Base-by-base conservation (phyloP, 2,888 invertebrate genomes). In the Cephus pygmeus region DNA sequence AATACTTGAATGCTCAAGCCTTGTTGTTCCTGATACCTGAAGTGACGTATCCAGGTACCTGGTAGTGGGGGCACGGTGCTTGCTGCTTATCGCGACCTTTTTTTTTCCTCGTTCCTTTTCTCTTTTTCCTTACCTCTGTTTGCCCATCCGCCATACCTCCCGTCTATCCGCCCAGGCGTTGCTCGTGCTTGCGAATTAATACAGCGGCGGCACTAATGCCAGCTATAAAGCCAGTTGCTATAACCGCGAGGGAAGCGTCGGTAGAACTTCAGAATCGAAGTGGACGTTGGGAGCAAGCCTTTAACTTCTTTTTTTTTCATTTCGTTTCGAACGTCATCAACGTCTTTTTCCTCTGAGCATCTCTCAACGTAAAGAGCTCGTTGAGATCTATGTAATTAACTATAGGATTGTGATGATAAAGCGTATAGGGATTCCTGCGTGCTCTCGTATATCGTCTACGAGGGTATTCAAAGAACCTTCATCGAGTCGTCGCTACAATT, bases 31-130 rank as follows among this genome's bases (percentile, higher is more conserved):
- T 77, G 80, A 83, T 87, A 83, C 84, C 82, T 83, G 79, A 73
- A 85, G 81, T 83, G 86, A 86, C 84, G 83, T 84, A 82, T 83
- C 78, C 81, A 83, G 85, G 82, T 81, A 81, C 75, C 76, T 80
- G 73, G 82, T 75, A 79, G 77, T 56, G 73, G 34, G 80, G 80
- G 76, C 80, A 12, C 9, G 74, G 74, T 34, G 74, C 23, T 77
- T 75, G 82, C 75, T 83, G 83, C 87, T 88, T 89, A 88, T 88
- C 88, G 85, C 85, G 86, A 86, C 87, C 87, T 88, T 87, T 83
- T 88, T 33, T 88, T 84, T 56, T 9, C 56, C 23, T 23, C 23
- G 56, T 9, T 56, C 23, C 56, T 56, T 56, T 56, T 56, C 56
- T 56, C 56, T 56, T 9, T 56, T 56, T 56, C 56, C 23, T 56